Base-by-base conservation (phyloP, 1,140 invertebrate genomes). In the Heliconius melpomene region DNA sequence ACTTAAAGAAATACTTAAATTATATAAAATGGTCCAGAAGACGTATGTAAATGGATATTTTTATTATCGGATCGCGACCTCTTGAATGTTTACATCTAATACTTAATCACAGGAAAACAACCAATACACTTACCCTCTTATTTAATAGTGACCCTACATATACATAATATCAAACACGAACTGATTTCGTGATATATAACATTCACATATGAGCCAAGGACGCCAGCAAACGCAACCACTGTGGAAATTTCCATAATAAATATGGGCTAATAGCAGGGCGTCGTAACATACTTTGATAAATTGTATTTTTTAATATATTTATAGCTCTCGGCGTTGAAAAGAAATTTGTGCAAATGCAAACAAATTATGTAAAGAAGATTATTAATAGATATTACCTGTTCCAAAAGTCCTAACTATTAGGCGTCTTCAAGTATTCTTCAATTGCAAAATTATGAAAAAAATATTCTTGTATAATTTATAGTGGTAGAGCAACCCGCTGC, bases 401-500 rank as follows among this genome's bases (percentile, higher is more conserved):
- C 13, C 40, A 46, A 46, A 16, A 46, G 50, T 20, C 18, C 50
- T 52, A 20, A 2, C 50, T 20, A 1, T 52, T 7, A 52, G 18
- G 18, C 5, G 18, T 52, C 50, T 20, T 20, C 50, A 20, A 52
- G 16, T 52, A 20, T 7, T 3, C n/a, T 57, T 57, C 7, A 57
- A 1, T 11, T 20, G 3, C n/a, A 18, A 2, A 75, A 32, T 23
- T 38, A 57, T 29, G 3, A 40, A 36, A 36, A 7, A 36, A 36
- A 32, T 32, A 7, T 36, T 36, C 5, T 57, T 72, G 82, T 40
- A 52, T 20, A 82, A 57, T 75, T 89, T 87, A n/a, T 86, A 91
- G 90, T 92, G 81, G 89, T 93, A 75, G 93, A 93, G 79, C 92
- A 92, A 74, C 87, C 90, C 16, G 88, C 89, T 38, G 82, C 83